Conservation (phyloP, 2,113 vertebrate species). For the Osmerus eperlanus region DNA sequence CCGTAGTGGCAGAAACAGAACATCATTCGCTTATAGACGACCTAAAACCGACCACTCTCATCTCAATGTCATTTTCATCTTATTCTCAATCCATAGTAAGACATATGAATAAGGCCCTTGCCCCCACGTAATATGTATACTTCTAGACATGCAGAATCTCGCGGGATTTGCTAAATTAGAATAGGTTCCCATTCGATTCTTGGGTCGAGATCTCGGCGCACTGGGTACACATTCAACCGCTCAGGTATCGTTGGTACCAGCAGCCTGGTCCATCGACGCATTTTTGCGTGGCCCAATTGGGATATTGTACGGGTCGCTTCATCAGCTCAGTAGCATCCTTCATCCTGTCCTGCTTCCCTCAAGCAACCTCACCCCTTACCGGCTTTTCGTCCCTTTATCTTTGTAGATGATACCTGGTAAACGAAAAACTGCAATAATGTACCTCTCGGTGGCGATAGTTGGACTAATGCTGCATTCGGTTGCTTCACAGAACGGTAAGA, state of each 20-base stretch:
- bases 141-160: conserved; percentile 41
- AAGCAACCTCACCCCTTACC: conserved; percentile 29
- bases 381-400: conserved; percentile 14
- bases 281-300: conserved; percentile 15
- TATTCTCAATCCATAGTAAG: too few relatives aligned
- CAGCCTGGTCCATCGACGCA: conserved; percentile 38
- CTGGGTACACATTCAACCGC: not conserved
- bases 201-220: not conserved
- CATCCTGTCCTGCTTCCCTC: conserved; percentile 12
- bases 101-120: too few relatives aligned
- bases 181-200: not conserved
- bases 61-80: too few relatives aligned
- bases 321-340: conserved; percentile 13
- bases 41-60: too few relatives aligned
- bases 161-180: conserved; percentile 47
- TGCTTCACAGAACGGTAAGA: conserved; percentile 71
- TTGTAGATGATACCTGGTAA: conserved; percentile 60
- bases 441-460: conserved; percentile 53
- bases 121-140: not conserved
- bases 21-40: too few relatives aligned
- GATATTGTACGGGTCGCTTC: not conserved
- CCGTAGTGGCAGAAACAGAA: too few relatives aligned
- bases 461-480: conserved; percentile 69
- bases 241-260: conserved; percentile 12
- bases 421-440: conserved; percentile 58